phyloP scores from a whole-genome alignment of 2,888 invertebrate species.

The Chrysolina oricalcia region DNA sequence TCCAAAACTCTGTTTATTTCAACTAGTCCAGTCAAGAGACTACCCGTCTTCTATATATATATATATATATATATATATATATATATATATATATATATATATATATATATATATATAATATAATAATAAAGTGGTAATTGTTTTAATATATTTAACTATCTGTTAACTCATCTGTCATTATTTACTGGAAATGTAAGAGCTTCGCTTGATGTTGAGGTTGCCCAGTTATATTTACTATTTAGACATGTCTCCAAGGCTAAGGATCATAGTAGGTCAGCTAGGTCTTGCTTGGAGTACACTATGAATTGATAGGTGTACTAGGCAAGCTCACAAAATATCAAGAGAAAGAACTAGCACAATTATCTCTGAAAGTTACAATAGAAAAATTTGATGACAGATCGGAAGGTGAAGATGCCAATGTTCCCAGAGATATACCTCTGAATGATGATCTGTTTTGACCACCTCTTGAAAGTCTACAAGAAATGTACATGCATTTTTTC shows the following conservation, averaged over 20 bases:
- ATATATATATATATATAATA: too few species aligned
- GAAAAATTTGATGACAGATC: constrained; percentile 71
- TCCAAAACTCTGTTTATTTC: too few species aligned
- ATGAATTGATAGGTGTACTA: constrained; percentile 84
- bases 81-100: too few species aligned
- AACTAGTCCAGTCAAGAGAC: too few species aligned
- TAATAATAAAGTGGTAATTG: constrained; percentile 68
- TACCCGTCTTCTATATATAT: too few species aligned
- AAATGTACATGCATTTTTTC: too few species aligned
- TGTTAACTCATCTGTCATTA: constrained; percentile 14
- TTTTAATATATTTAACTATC: constrained; percentile 34
- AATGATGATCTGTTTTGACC: too few species aligned
- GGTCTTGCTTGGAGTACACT: constrained; percentile 78
- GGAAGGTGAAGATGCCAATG: constrained; percentile 73
- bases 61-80: too few species aligned
- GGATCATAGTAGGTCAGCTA: constrained; percentile 79
- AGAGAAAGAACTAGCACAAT: constrained; percentile 85
- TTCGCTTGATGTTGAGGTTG: constrained; percentile 75
- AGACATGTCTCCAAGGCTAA: constrained; percentile 82
- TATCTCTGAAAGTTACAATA: constrained; percentile 80
- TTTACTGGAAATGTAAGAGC: constrained; percentile 59
- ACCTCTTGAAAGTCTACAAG: too few species aligned
- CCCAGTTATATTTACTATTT: constrained; percentile 82
- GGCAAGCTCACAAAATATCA: constrained; percentile 95
- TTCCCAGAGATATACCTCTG: constrained; percentile 81